Evolutionary conservation across 2,113 vertebrate species (phyloP), one percentile per base, ranked within the genome.

Genomic region (Meriones unguiculatus): DNA sequence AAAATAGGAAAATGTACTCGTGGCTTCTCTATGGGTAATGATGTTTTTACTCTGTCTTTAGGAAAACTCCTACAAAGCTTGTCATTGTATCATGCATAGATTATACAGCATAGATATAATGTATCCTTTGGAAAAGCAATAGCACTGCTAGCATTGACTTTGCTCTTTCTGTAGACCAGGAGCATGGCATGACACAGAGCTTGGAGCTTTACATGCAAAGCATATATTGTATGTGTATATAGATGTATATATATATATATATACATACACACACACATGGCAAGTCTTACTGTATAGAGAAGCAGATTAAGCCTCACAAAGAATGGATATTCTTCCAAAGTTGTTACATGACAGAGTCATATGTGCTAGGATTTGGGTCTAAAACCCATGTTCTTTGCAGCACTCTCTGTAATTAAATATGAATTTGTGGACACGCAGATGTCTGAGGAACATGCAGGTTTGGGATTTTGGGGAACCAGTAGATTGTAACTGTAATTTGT

Each of bases 1-100:
- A 85, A 22, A 92, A 54, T 46, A 85, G 24, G n/a, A 82, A 90
- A 85, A 85, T 81, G 32, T 32, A 80, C 62, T 76, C 85, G n/a
- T 95, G 70, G 50, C 5, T 90, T 95, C 5, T 94, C 22, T 32
- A 22, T 70, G 15, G 85, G 41, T 22, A 32, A 25, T 78, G 50
- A 30, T 87, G 50, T 75, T 85, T 93, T 32, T 78, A 67, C 28
- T 82, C 13, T 87, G 62, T 62, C 50, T 35, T 95, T 24, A 89
- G 87, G 76, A 91, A 89, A 80, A 20, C 32, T 91, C 50, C 35
- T 76, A n/a, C 84, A 75, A 38, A 32, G n/a, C 20, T 18, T 41
- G 17, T 52, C n/a, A 64, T 4, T 25, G 0, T 78, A 72, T n/a
- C 2, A 7, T 41, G 20, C 30, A 14, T 52, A 41, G 41, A 54